phyloP scores from a whole-genome alignment of 1,140 invertebrate species.

The Tribolium madens region DNA sequence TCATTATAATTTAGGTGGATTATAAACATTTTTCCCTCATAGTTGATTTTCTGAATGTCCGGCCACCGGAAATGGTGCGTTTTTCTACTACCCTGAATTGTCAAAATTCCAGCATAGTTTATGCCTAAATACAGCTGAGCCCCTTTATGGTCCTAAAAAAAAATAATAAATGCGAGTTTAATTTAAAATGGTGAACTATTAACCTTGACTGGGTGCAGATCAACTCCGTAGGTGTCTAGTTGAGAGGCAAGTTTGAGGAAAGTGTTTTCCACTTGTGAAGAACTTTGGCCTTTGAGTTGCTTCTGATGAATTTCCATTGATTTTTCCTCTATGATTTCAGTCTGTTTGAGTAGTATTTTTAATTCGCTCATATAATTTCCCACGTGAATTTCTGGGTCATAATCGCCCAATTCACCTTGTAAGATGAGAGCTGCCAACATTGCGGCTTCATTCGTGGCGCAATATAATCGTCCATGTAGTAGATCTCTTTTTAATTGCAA shows the following conservation, averaged over 20 bases:
- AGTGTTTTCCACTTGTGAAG: conserved; percentile 82
- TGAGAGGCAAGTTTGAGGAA: conserved; percentile 90
- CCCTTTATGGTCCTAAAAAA: conserved; percentile 85
- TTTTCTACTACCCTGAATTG: conserved; percentile 92
- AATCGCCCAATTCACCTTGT: conserved; percentile 96
- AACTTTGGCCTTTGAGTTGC: conserved; percentile 78
- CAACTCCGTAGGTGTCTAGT: conserved; percentile 96
- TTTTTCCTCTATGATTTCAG: conserved; percentile 89
- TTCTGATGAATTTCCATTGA: conserved; percentile 91
- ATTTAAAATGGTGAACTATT: conserved; percentile 36
- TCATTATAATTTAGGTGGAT: conserved; percentile 86
- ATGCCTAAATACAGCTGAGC: conserved; percentile 94
- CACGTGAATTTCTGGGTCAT: conserved; percentile 88
- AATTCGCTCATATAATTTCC: conserved; percentile 93
- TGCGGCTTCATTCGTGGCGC: conserved; percentile 88
- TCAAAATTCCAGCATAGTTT: conserved; percentile 94
- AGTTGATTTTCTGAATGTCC: conserved; percentile 96
- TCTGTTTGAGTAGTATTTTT: conserved; percentile 93
- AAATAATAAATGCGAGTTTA: background rate
- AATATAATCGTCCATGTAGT: conserved; percentile 93
- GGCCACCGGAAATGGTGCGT: conserved; percentile 96
- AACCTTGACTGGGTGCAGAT: conserved; percentile 98
- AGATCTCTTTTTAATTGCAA: conserved; percentile 95
- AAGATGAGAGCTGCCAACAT: conserved; percentile 92
- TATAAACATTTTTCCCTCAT: conserved; percentile 98